These are phyloP conservation scores for Urocyon cinereoargenteus DNA, from an alignment of 2,797 vertebrate species.

Conservation along the genomic window DNA sequence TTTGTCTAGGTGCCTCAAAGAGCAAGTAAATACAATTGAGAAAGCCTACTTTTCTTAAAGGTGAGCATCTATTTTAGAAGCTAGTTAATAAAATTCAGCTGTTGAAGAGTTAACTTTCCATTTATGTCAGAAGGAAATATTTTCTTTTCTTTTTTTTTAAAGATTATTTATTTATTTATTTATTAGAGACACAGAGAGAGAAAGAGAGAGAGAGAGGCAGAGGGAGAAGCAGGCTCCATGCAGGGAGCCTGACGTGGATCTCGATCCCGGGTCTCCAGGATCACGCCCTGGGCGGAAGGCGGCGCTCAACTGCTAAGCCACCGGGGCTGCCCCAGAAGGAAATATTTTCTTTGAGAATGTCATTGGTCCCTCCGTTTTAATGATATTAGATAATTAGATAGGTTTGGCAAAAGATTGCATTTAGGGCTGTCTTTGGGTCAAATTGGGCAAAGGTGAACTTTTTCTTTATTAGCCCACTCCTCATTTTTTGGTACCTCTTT, in stretches of 20 bases:
- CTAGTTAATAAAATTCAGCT: slow-evolving; percentile 60
- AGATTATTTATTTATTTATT: too few species aligned
- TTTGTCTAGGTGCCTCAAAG: background rate
- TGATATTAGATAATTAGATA: background rate
- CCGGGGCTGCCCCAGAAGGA: background rate
- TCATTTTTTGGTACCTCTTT: background rate
- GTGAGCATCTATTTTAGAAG: slow-evolving; percentile 40
- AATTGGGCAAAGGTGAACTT: background rate
- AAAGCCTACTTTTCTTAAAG: background rate
- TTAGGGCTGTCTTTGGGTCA: background rate
- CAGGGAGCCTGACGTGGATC: too few species aligned
- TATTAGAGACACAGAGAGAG: too few species aligned
- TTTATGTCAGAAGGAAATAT: slow-evolving; percentile 45
- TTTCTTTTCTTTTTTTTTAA: background rate
- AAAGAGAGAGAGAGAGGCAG: too few species aligned
- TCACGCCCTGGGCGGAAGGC: too few species aligned
- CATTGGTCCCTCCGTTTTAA: background rate
- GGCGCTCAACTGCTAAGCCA: too few species aligned
- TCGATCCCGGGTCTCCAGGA: too few species aligned
- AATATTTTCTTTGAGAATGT: background rate
- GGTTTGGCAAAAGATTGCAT: background rate
- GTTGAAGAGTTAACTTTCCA: slow-evolving; percentile 44
- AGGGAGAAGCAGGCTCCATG: too few species aligned
- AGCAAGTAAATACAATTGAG: slow-evolving; percentile 31
- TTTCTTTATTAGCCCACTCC: background rate